These are phyloP conservation scores for Tachycineta bicolor DNA, from an alignment of 2,113 vertebrate species.

Conservation along the genomic window DNA sequence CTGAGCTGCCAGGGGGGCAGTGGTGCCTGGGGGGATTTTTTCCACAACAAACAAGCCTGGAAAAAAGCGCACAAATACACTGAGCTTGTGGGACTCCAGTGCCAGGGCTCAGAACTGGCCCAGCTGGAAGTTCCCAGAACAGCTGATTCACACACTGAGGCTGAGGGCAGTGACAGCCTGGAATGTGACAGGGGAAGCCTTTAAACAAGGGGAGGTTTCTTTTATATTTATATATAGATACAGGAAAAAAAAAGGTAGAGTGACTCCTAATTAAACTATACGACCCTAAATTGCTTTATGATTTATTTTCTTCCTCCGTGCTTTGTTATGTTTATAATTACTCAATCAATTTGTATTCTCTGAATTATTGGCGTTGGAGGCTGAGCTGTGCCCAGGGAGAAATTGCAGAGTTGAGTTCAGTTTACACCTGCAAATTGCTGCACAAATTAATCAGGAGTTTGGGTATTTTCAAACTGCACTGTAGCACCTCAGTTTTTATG, in stretches of 20 bases:
- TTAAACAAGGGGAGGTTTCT: background rate
- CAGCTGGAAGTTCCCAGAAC: constrained; percentile 33
- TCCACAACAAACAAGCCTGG: constrained; percentile 42
- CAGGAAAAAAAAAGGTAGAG: background rate
- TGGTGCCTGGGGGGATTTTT: background rate
- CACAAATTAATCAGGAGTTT: background rate
- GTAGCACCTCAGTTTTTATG: background rate
- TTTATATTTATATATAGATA: background rate
- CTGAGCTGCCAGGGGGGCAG: background rate
- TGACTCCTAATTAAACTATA: background rate
- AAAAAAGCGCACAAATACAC: background rate
- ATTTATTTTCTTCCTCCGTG: background rate
- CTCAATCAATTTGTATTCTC: background rate
- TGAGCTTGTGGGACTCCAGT: background rate
- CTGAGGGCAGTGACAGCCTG: background rate
- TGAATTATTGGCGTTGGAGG: background rate
- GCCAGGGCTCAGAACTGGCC: background rate
- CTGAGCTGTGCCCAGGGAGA: background rate
- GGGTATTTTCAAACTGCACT: background rate
- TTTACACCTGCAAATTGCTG: background rate
- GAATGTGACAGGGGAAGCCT: constrained; percentile 8
- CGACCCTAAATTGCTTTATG: background rate
- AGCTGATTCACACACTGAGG: constrained; percentile 54
- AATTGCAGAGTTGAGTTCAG: background rate
- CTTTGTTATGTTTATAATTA: constrained; percentile 1